Percentiles rank a stretch among this genome's conserved stretches.
Evolutionary conservation across 2,888 invertebrate genomes (phyloP).

Genomic region (Caenorhabditis sp.): DNA sequence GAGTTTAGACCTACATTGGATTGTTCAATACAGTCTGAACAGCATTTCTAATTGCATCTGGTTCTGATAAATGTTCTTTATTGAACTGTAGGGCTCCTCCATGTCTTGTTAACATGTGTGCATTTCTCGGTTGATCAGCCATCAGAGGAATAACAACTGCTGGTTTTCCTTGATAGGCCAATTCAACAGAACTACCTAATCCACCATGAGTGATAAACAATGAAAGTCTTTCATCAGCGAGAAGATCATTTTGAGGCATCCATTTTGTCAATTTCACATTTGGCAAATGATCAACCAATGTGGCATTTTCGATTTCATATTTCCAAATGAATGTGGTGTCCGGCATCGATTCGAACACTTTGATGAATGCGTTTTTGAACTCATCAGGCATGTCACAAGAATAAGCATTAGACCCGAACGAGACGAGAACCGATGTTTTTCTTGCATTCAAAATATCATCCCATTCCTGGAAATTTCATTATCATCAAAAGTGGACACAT

Average conservation of each 20-base stretch:
- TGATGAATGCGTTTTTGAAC: conserved; percentile 26
- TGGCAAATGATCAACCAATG: conserved; percentile 18
- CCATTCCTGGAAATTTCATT: conserved; percentile 15
- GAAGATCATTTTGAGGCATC: conserved; percentile 35
- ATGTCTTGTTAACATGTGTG: conserved; percentile 38
- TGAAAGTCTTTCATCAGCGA: conserved; percentile 35
- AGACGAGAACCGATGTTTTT: conserved; percentile 30
- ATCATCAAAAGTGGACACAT: too few relatives aligned
- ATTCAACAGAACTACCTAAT: conserved; percentile 37
- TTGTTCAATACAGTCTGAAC: conserved; percentile 22
- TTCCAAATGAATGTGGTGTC: conserved; percentile 44
- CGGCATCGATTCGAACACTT: conserved; percentile 32
- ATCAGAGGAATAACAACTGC: conserved; percentile 37
- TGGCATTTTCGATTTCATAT: conserved; percentile 37
- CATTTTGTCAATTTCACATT: conserved; percentile 36
- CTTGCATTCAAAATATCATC: conserved; percentile 20
- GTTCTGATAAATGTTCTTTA: conserved; percentile 17
- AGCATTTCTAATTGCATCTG: conserved; percentile 18
- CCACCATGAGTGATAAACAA: conserved; percentile 45
- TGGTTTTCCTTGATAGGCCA: conserved; percentile 39
- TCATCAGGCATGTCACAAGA: conserved; percentile 36
- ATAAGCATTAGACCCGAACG: conserved; percentile 39
- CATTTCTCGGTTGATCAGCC: conserved; percentile 43
- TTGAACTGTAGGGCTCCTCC: conserved; percentile 24
- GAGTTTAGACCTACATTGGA: background rate